Conservation (phyloP, 2,888 invertebrate species). For the Dendrolimus houi region DNA sequence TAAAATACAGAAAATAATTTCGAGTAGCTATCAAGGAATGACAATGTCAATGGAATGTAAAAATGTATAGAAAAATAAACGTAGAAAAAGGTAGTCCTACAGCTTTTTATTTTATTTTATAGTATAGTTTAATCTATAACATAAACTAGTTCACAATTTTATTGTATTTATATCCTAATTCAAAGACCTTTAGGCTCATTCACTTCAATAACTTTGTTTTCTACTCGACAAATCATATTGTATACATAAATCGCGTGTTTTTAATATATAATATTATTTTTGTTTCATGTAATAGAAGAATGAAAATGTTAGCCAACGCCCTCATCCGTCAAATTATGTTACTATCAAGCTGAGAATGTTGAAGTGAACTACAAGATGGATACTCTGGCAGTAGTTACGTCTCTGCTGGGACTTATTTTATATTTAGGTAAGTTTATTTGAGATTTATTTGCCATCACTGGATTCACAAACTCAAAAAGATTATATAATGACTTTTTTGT, state of each 20-base stretch:
- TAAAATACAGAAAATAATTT: no score
- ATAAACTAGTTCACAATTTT: no score
- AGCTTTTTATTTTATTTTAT: no score
- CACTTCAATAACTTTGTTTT: background rate
- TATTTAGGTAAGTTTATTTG: slow-evolving; percentile 35
- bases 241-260: background rate
- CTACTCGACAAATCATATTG: background rate
- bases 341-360: slow-evolving; percentile 38
- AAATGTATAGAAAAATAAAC: no score
- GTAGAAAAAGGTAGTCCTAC: no score
- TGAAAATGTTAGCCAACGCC: slow-evolving; percentile 12
- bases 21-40: no score
- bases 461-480: no score
- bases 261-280: slow-evolving; percentile 8
- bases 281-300: slow-evolving; percentile 38
- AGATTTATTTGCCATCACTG: background rate
- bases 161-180: no score
- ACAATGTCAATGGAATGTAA: no score
- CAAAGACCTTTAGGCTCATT: no score
- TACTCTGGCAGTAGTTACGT: slow-evolving; percentile 44
- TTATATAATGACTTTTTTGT: no score
- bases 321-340: slow-evolving; percentile 12
- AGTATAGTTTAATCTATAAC: no score
- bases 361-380: slow-evolving; percentile 50
- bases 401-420: slow-evolving; percentile 54